Conservation (phyloP, 2,113 vertebrate genomes). For the Sminthopsis crassicaudata region DNA sequence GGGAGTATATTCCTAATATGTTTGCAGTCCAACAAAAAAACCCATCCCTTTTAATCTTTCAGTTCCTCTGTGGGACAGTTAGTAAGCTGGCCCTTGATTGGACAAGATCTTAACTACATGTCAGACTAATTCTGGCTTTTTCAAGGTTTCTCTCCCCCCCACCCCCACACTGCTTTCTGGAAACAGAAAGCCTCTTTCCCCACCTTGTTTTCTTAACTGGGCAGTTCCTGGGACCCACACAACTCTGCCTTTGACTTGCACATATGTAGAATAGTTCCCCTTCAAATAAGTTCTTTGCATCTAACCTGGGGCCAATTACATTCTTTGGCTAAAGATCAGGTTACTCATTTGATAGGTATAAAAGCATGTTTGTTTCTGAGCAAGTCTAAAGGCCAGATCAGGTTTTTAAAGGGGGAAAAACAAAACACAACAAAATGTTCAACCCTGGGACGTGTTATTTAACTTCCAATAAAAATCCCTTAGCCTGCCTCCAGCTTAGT, state of each 20-base stretch:
- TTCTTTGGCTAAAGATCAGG: slow-evolving; percentile 68
- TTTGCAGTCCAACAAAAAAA: neutral
- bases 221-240: slow-evolving; percentile 42
- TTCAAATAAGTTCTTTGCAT: slow-evolving; percentile 49
- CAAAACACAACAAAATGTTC: slow-evolving; percentile 14
- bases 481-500: slow-evolving; percentile 51
- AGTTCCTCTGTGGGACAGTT: neutral
- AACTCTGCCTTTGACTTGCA: slow-evolving; percentile 26
- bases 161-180: neutral
- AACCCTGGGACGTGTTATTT: slow-evolving; percentile 16
- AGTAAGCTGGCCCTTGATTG: neutral
- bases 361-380: slow-evolving; percentile 64
- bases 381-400: slow-evolving; percentile 11
- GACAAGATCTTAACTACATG: neutral
- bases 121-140: slow-evolving; percentile 7
- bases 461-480: neutral
- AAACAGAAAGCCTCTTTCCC: slow-evolving; percentile 40
- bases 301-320: slow-evolving; percentile 53
- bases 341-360: slow-evolving; percentile 63
- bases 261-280: slow-evolving; percentile 32
- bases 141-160: slow-evolving; percentile 8
- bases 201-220: slow-evolving; percentile 60
- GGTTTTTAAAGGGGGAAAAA: slow-evolving; percentile 46
- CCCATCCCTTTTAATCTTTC: neutral
- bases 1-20: neutral